These are phyloP conservation scores for Hozukius guyotensis DNA, from an alignment of 2,797 vertebrate genomes.

Conservation along the genomic window DNA sequence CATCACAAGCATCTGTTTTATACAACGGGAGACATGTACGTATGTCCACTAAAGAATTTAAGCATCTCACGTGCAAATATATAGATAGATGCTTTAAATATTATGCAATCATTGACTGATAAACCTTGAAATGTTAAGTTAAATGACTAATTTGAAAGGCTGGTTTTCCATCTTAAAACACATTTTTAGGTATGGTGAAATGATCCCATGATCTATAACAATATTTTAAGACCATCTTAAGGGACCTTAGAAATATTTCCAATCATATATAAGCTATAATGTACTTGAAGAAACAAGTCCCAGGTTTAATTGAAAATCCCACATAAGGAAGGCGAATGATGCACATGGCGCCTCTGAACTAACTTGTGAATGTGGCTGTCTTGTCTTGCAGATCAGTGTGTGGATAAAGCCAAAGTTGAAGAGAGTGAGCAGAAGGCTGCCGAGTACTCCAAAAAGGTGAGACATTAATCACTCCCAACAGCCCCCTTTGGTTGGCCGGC, in stretches of 20 bases:
- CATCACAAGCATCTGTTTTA: not conserved
- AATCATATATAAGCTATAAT: not conserved
- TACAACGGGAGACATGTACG: not conserved
- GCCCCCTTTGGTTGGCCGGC: slow-evolving; percentile 59
- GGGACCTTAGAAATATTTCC: not conserved
- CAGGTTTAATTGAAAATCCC: slow-evolving; percentile 10
- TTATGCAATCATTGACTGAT: not conserved
- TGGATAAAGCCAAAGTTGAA: slow-evolving; percentile 96
- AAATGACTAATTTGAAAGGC: not conserved
- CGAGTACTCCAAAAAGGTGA: slow-evolving; percentile 98
- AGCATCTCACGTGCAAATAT: not conserved
- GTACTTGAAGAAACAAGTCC: not conserved
- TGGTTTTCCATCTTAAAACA: not conserved
- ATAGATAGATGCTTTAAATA: not conserved
- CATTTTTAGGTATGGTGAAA: not conserved
- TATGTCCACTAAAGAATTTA: not conserved
- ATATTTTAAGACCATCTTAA: not conserved
- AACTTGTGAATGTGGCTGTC: slow-evolving; percentile 9
- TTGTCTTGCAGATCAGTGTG: slow-evolving; percentile 89
- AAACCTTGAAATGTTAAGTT: not conserved
- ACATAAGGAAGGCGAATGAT: not conserved
- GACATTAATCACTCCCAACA: slow-evolving; percentile 68
- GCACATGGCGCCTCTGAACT: not conserved
- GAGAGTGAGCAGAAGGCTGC: slow-evolving; percentile 95
- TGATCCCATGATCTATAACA: not conserved